Percentiles rank a stretch among this genome's conserved stretches.
phyloP scores from a whole-genome alignment of 2,113 vertebrate species.

The Lanius ludovicianus region DNA sequence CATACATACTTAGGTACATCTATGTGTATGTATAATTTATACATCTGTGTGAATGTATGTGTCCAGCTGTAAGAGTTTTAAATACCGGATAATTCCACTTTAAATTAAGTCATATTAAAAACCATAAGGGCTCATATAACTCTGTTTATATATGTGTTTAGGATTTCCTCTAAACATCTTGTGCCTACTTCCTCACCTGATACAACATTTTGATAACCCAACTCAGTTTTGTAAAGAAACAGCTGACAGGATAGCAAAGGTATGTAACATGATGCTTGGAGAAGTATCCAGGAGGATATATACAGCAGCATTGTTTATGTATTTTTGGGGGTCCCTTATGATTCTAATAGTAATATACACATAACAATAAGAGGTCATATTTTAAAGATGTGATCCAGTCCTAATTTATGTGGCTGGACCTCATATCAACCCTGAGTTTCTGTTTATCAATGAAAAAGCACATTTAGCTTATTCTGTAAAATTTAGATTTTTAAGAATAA shows the following conservation, averaged over 20 bases:
- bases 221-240: conserved; percentile 98
- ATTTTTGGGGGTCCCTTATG: neutral
- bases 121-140: neutral
- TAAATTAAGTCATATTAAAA: neutral
- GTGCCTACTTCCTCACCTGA: conserved; percentile 96
- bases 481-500: neutral
- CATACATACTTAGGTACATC: neutral
- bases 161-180: conserved; percentile 98
- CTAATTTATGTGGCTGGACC: neutral
- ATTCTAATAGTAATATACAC: neutral
- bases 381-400: neutral
- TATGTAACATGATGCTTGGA: conserved; percentile 50
- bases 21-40: neutral
- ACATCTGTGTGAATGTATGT: neutral
- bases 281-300: neutral
- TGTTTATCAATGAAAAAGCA: neutral
- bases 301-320: neutral
- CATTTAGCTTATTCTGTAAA: neutral
- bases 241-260: conserved; percentile 94
- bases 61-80: neutral
- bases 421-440: neutral
- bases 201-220: conserved; percentile 98
- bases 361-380: neutral
- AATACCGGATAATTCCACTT: neutral
- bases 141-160: conserved; percentile 64